A percentile compares a stretch with the other conserved stretches of the same genome.
Evolutionary conservation across 2,888 invertebrate genomes (phyloP).

Genomic region (Melanargia galathea): DNA sequence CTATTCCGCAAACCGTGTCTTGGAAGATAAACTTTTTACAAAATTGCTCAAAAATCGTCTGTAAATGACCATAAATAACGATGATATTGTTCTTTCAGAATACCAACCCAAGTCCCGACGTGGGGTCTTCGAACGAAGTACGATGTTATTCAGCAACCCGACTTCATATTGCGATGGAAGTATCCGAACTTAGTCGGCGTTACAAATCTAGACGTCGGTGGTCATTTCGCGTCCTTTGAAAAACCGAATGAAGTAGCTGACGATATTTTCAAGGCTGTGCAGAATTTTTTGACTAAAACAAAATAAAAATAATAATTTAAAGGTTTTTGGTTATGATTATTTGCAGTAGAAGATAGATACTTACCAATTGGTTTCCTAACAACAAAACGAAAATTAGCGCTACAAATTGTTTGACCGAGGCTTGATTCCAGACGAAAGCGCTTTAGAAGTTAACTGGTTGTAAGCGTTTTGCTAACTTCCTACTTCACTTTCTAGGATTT

Average conservation of each 20-base stretch:
- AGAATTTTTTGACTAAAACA: constrained; percentile 46
- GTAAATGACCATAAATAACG: not conserved
- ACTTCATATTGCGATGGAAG: constrained; percentile 83
- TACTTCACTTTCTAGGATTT: not conserved
- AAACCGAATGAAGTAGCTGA: constrained; percentile 86
- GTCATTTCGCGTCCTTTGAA: constrained; percentile 94
- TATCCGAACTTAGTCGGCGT: constrained; percentile 86
- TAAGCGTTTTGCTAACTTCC: not conserved
- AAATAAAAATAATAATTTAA: constrained; percentile 26
- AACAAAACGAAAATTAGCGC: too few species aligned
- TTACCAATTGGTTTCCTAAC: too few species aligned
- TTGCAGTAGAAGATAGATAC: not conserved
- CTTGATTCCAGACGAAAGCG: not conserved
- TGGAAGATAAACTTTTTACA: too few species aligned
- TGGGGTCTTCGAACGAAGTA: constrained; percentile 87
- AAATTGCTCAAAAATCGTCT: too few species aligned
- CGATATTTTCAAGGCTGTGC: constrained; percentile 82
- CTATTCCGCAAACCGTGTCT: too few species aligned
- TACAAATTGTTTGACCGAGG: not conserved
- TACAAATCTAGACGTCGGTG: constrained; percentile 85
- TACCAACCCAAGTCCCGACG: constrained; percentile 86
- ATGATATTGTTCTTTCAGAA: constrained; percentile 68
- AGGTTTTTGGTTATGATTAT: not conserved
- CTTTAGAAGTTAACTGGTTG: not conserved
- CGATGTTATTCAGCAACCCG: constrained; percentile 84